Base-by-base conservation (phyloP, 2,113 vertebrate genomes). In the Zingel zingel region DNA sequence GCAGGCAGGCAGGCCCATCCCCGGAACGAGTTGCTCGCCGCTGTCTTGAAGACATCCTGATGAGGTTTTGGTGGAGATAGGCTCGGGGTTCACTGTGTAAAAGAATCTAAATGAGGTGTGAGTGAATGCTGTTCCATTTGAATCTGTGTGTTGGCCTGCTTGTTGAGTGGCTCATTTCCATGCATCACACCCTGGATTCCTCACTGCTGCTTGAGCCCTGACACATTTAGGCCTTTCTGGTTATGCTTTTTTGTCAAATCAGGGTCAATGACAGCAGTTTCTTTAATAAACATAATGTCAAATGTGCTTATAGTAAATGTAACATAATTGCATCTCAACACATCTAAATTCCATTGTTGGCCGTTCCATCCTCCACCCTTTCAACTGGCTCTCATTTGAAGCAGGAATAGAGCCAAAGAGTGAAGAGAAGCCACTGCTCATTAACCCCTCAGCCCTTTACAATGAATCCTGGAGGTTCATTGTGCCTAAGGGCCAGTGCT, bases 391-490 rank as follows among this genome's bases (percentile, higher is more conserved):
- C 95, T 95, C 94, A 96, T 97, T 95, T 96, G 63, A 79, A 88
- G 94, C 94, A 96, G 96, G 95, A 96, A 95, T 90, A 94, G 94
- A 96, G 97, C 96, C 95, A 96, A 95, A 94, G 95, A 93, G 72
- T 50, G 68, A 66, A 48, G 88, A 87, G 96, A 96, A 96, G 96
- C 96, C 96, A 95, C 96, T 97, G 96, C 97, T 99, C 97, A 98
- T 99, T 99, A 99, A 99, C 97, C 97, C 96, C 96, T 96, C 96
- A 96, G 96, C 96, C 95, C 96, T 96, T 95, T 92, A 96, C 96
- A 97, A 96, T 96, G 95, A 95, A 95, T 96, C 95, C 97, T 95
- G 81, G 94, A 96, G 95, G 63, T 96, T 96, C 96, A 96, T 97
- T 97, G 97, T 98, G 96, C 96, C 95, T 96, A 65, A 96, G 96